phyloP scores from a whole-genome alignment of 2,888 invertebrate species.

The Drosophila peninsularis region DNA sequence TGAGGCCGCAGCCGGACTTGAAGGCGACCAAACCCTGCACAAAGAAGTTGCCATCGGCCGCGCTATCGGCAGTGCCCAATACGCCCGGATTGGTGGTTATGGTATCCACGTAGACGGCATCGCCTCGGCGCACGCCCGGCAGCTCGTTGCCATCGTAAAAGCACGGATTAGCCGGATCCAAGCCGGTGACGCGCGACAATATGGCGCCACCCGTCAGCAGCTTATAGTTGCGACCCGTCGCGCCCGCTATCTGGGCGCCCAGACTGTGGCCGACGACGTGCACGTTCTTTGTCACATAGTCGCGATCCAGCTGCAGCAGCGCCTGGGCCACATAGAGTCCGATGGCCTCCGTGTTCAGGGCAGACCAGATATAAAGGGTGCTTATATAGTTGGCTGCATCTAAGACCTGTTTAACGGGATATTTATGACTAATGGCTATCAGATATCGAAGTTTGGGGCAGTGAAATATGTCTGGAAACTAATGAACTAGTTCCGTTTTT shows the following conservation, averaged over 20 bases:
- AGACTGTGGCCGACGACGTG: slow-evolving; percentile 9
- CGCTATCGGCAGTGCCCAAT: background rate
- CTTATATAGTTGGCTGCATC: slow-evolving; percentile 8
- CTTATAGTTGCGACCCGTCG: slow-evolving; percentile 9
- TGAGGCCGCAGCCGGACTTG: slow-evolving; percentile 9
- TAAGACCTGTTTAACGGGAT: background rate
- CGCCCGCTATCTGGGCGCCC: slow-evolving; percentile 16
- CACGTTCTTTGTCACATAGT: slow-evolving; percentile 3
- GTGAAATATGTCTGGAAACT: background rate
- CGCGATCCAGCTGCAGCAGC: slow-evolving; percentile 16
- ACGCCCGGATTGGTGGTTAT: slow-evolving; percentile 6
- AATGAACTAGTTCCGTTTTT: background rate
- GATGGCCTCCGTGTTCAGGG: slow-evolving; percentile 17
- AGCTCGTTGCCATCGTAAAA: slow-evolving; percentile 22
- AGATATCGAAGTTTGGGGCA: no score
- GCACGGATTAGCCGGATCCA: slow-evolving; percentile 20
- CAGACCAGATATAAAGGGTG: slow-evolving; percentile 10
- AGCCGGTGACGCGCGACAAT: slow-evolving; percentile 6
- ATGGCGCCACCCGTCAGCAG: slow-evolving; percentile 3
- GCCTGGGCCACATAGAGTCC: slow-evolving; percentile 17
- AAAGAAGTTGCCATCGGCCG: slow-evolving; percentile 13
- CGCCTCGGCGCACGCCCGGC: slow-evolving; percentile 16
- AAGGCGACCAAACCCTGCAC: background rate
- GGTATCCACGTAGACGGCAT: slow-evolving; percentile 13
- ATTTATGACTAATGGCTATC: background rate